Evolutionary conservation across 53 echinoderm and acorn worm genomes (phyloP).

Genomic region (Stichopus horrens): DNA sequence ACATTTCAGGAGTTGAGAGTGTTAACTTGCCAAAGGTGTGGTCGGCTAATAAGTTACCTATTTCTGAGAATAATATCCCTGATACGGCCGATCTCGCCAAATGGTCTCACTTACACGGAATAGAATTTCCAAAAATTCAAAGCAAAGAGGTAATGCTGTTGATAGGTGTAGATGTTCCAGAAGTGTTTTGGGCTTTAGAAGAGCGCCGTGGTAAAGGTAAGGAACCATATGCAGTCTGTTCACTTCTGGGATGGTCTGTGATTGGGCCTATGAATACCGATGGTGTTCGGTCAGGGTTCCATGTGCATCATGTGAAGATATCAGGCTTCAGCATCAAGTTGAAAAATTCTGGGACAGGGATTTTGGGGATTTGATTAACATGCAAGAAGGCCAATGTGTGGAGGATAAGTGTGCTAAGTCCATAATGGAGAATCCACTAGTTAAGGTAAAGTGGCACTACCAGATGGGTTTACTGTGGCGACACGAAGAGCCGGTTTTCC

Average conservation of each 20-base stretch:
- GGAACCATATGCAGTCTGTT: constrained; percentile 47
- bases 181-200: constrained; percentile 51
- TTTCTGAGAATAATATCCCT: constrained; percentile 39
- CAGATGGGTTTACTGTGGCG: constrained; percentile 55
- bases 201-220: constrained; percentile 62
- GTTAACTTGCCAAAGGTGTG: constrained; percentile 46
- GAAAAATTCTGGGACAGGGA: too few species aligned
- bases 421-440: constrained; percentile 38
- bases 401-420: too few species aligned
- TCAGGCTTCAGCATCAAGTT: too few species aligned
- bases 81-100: constrained; percentile 1
- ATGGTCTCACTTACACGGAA: constrained; percentile 53
- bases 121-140: constrained; percentile 27
- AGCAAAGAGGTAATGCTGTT: constrained; percentile 18
- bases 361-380: too few species aligned
- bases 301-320: too few species aligned
- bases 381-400: too few species aligned
- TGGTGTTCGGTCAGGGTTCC: constrained; percentile 43
- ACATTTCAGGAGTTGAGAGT: constrained; percentile 15
- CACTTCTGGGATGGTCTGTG: constrained; percentile 36
- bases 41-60: constrained; percentile 49
- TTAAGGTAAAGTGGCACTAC: constrained; percentile 47
- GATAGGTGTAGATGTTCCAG: constrained; percentile 49
- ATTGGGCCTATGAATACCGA: too few species aligned
- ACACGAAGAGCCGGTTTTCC: constrained; percentile 28